Evolutionary conservation across 2,888 invertebrate species (phyloP), one percentile per base, ranked within the genome.

Genomic region (Ariolimax columbianus): DNA sequence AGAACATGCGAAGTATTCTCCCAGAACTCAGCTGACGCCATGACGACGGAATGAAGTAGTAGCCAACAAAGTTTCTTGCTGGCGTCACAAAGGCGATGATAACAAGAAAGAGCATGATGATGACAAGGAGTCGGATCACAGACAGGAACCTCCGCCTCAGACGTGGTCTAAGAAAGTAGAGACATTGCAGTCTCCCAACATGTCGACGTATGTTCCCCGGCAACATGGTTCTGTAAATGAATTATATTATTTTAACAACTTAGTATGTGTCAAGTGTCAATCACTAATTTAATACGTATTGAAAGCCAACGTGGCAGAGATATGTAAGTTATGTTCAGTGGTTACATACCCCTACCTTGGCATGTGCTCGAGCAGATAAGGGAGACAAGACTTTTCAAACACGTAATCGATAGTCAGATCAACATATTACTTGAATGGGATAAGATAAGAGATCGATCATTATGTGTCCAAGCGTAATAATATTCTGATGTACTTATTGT

Each of bases 11-110:
- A 7, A 83, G 17, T 30, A 83, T 83, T 23, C 63, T 73, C 19
- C 63, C 66, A 33, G 83, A 77, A 33, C 83, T 83, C n/a, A 83
- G 33, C 36, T 77, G 33, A 23, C 30, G 59, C 83, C 83, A 83
- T 17, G 83, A 66, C 3, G 77, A 77, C 23, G 83, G 83, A 11
- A 83, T 43, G 66, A 83, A 40, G 77, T 63, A 77, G 26, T 77
- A 77, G 7, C 77, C 77, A 6, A 83, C 77, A 30, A 83, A n/a
- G 43, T 83, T 83, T n/a, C 83, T 43, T 3, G 77, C 83, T 40
- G 83, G 83, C 11, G 83, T 77, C 36, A 83, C 59, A 36, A 83
- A 83, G 47, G 51, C 36, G 19, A 77, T 51, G 36, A 55, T 36
- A 0, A 83, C 26, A 4, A 77, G 59, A 40, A 47, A 59, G 11